Evolutionary conservation across 2,888 invertebrate species (phyloP).

Genomic region (Byasa hedistus): DNA sequence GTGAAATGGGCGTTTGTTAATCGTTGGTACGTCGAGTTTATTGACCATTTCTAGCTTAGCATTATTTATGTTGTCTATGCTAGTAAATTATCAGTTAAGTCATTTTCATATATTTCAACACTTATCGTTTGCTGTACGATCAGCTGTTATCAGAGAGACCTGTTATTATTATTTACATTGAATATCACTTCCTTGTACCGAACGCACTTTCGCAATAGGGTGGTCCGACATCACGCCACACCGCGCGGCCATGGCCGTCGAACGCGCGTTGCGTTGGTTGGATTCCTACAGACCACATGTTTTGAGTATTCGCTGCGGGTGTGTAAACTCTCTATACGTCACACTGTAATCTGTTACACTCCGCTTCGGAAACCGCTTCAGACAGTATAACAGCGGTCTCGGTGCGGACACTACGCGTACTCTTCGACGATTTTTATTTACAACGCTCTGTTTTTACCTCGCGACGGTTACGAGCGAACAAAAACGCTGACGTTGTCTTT

Average conservation of each 20-base stretch:
- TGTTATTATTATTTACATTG: constrained; percentile 28
- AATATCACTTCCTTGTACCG: constrained; percentile 30
- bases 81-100: no score
- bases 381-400: constrained; percentile 59
- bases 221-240: constrained; percentile 69
- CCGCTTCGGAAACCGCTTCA: constrained; percentile 7
- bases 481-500: constrained; percentile 18
- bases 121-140: neutral
- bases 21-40: no score
- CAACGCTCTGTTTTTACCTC: constrained; percentile 39
- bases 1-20: no score
- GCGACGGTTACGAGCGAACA: constrained; percentile 35
- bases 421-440: constrained; percentile 46
- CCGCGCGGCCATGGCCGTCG: constrained; percentile 58
- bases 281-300: constrained; percentile 31
- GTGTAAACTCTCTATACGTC: constrained; percentile 22
- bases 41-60: no score
- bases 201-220: constrained; percentile 60
- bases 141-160: constrained; percentile 7
- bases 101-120: neutral
- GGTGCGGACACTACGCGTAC: constrained; percentile 52
- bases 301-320: constrained; percentile 25
- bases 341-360: constrained; percentile 23
- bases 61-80: no score
- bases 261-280: constrained; percentile 31